These are phyloP conservation scores for Pissodes strobi DNA, from an alignment of 1,140 invertebrate species.

Conservation along the genomic window DNA sequence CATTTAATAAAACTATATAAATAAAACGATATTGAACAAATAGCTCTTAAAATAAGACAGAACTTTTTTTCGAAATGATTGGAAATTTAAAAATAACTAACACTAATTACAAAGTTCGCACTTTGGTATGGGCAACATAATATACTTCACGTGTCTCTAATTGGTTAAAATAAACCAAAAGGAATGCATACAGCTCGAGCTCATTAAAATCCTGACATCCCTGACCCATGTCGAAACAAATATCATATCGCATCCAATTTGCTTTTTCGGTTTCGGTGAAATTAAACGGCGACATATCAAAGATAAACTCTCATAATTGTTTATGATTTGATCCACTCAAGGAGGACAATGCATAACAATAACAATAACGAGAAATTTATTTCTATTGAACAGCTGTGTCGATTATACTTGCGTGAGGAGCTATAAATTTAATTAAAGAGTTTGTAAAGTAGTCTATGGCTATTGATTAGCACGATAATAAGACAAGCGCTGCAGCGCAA, in stretches of 20 bases:
- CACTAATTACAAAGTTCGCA: too few species aligned
- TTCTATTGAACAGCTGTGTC: conserved; percentile 21
- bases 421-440: conserved; percentile 14
- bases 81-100: too few species aligned
- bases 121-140: too few species aligned
- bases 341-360: conserved; percentile 27
- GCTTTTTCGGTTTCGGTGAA: conserved; percentile 21
- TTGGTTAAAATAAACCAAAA: too few species aligned
- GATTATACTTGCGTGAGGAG: conserved; percentile 7
- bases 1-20: too few species aligned
- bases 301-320: conserved; percentile 29
- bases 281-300: conserved; percentile 19
- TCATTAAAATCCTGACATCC: conserved; percentile 10
- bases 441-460: not conserved
- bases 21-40: too few species aligned
- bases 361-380: conserved; percentile 24
- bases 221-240: conserved; percentile 15
- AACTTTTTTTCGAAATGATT: too few species aligned
- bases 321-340: conserved; percentile 22
- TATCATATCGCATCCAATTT: conserved; percentile 26
- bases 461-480: not conserved
- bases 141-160: too few species aligned
- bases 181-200: not conserved
- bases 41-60: too few species aligned
- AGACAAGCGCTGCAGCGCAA: not conserved